These are phyloP conservation scores for Drosophila kikkawai DNA, from an alignment of 1,140 invertebrate species.

Conservation along the genomic window DNA sequence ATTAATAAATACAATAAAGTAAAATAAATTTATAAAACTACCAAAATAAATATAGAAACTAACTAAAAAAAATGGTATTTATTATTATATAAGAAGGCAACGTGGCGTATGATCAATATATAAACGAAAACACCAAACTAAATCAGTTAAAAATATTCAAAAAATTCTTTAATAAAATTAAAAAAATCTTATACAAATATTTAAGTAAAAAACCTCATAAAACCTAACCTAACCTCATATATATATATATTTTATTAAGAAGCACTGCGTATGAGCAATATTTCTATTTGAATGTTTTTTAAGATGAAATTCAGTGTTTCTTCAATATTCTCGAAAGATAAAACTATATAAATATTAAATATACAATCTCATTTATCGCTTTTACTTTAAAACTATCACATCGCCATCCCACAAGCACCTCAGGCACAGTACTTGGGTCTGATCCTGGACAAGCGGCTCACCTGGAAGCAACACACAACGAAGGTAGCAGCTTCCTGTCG, in stretches of 20 bases:
- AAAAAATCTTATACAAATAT: too few species aligned
- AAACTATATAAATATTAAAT: background rate
- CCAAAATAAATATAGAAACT: background rate
- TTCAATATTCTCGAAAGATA: fast-evolving
- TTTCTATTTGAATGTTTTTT: background rate
- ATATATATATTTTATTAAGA: too few species aligned
- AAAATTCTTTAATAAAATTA: background rate
- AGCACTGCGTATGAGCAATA: constrained; percentile 12
- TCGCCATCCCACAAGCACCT: too few species aligned
- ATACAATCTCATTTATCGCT: background rate
- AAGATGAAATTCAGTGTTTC: background rate
- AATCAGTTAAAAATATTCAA: background rate
- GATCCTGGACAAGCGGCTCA: too few species aligned
- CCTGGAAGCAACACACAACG: too few species aligned
- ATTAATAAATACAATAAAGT: too few species aligned
- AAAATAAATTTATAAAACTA: too few species aligned
- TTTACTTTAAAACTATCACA: background rate
- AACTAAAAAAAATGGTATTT: background rate
- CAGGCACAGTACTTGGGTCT: too few species aligned
- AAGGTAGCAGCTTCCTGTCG: too few species aligned
- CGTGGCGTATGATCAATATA: constrained; percentile 3
- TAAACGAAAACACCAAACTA: background rate
- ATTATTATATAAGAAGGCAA: background rate
- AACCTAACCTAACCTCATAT: background rate
- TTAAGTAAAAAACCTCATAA: background rate